These are phyloP conservation scores for Clarias macrocephalus DNA, from an alignment of 2,113 vertebrate genomes.

Conservation along the genomic window DNA sequence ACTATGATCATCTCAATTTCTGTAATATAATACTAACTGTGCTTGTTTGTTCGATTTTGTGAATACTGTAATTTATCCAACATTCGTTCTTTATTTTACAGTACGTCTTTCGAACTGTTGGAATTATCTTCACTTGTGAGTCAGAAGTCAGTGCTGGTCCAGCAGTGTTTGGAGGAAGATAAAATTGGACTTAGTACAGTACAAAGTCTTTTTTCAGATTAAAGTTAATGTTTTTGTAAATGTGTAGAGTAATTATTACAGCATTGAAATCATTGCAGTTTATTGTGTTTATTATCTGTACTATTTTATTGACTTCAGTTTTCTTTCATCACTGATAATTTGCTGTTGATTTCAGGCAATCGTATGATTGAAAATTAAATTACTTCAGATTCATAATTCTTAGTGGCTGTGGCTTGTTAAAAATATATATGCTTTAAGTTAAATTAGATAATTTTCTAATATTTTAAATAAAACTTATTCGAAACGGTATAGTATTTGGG, in stretches of 20 bases:
- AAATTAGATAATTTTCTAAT: not conserved
- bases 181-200: conserved; percentile 58
- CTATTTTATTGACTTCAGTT: not conserved
- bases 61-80: not conserved
- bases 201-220: conserved; percentile 61
- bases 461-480: not conserved
- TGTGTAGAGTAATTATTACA: conserved; percentile 22
- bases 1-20: not conserved
- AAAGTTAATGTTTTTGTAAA: conserved; percentile 22
- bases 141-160: conserved; percentile 71
- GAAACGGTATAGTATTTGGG: not conserved
- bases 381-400: not conserved
- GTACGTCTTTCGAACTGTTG: conserved; percentile 62
- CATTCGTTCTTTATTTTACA: conserved; percentile 21
- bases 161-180: conserved; percentile 66
- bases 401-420: not conserved
- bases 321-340: conserved; percentile 3
- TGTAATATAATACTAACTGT: not conserved
- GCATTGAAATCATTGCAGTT: not conserved
- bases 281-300: not conserved
- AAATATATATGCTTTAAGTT: not conserved
- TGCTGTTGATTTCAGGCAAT: not conserved
- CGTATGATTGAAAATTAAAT: not conserved
- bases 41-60: not conserved
- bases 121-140: conserved; percentile 74